Base-by-base conservation (phyloP, 2,888 invertebrate species). In the Eudemis profundana region DNA sequence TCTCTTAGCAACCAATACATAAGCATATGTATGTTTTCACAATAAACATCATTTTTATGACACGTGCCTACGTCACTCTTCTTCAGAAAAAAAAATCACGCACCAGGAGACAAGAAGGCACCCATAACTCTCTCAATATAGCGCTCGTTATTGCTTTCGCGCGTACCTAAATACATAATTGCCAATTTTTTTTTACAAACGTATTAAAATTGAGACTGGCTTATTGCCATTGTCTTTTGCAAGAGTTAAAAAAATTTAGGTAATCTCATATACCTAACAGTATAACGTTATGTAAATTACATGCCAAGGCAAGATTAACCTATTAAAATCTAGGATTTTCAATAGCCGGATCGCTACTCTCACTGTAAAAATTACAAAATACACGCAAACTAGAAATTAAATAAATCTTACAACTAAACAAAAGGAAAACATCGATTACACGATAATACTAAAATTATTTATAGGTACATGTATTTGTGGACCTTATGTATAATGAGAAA, bases 81-180 rank as follows among this genome's bases (percentile, higher is more conserved):
- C 12, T 10, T 0, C 33, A n/a, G 12, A 33, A 33, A 12, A 4
- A n/a, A 21, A 46, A 46, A 46, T 3, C 19, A 15, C 66, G 82
- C 83, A 82, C 80, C 81, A 77, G 69, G 61, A 74, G 73, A 72
- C 68, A 47, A 61, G 63, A 83, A 80, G 83, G 83, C 83, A 83
- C 83, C 81, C 71, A 68, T 59, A 47, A 12, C 19, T 40, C 17
- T 27, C 56, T 47, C 17, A 3, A 29, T 36, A 46, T 8, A 5
- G 29, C 17, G 15, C 27, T 59, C 23, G 1, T 17, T 42, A 2
- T n/a, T 8, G 19, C 17, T 42, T 44, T 27, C 29, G 29, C 42
- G 27, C 15, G 36, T 23, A 49, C 21, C 23, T 59, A 23, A 42
- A 23, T 15, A 59, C 36, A 15, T 47, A 40, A 49, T 50, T 44